Conservation (phyloP, 2,113 vertebrate species). For the Callipepla squamata region DNA sequence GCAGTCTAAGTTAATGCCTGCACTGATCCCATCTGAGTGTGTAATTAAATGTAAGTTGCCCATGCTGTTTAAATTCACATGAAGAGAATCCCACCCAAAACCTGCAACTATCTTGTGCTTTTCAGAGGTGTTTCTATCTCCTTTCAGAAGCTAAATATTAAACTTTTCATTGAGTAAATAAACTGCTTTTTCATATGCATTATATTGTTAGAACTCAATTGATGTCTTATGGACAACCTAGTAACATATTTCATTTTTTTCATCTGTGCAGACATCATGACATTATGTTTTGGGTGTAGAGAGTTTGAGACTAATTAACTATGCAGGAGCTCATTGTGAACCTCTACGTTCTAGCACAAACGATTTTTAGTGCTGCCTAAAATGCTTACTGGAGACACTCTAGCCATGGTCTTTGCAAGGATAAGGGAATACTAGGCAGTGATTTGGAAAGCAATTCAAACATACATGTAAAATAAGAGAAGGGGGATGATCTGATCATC, state of each 20-base stretch:
- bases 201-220: neutral
- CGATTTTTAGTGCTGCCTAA: neutral
- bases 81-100: neutral
- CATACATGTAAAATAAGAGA: neutral
- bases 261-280: neutral
- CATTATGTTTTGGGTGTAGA: neutral
- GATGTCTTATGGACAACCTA: neutral
- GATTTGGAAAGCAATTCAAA: neutral
- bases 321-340: neutral
- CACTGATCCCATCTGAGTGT: neutral
- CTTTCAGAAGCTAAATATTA: neutral
- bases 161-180: neutral
- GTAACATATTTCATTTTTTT: neutral
- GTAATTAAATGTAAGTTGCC: neutral
- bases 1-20: neutral
- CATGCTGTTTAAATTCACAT: neutral
- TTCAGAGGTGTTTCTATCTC: neutral
- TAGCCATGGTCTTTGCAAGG: neutral
- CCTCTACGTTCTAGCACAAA: neutral
- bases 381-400: neutral
- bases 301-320: neutral
- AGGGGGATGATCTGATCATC: neutral
- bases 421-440: neutral
- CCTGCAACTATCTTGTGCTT: neutral
- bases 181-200: neutral